Evolutionary conservation across 2,797 vertebrate genomes (phyloP), one percentile per base, ranked within the genome.

Genomic region (Oreochromis grahami): DNA sequence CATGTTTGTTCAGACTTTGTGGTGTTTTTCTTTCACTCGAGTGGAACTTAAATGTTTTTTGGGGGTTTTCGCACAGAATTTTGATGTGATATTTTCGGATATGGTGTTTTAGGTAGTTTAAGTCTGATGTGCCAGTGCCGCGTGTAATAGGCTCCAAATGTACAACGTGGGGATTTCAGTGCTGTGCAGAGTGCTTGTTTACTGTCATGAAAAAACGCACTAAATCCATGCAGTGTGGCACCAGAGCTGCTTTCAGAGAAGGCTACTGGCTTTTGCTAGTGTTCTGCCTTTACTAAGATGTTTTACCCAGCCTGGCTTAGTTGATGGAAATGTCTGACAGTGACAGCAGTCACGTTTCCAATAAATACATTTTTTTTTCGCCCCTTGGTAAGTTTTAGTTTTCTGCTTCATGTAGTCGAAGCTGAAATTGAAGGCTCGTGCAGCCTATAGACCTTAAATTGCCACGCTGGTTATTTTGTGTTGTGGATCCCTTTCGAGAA

Each of bases 251-350:
- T 87, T 53, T 72, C 81, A 68, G 82, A 24, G 56, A 19, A 72
- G 68, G 41, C 15, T 12, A 10, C 45, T 58, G 21, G n/a, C 41
- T 60, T 53, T 63, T 65, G 63, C 32, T 79, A 34, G 55, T 53
- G 63, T 50, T 70, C 79, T 82, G 85, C 85, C 76, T 55, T 86
- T 81, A 84, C 90, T 74, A 72, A 88, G 78, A 85, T 72, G 82
- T 76, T 74, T 77, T 72, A 76, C 70, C 76, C 53, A 8, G 38
- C 38, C 55, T 63, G 45, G 34, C 4, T 29, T 78, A 74, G 34
- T n/a, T 81, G 48, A 79, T n/a, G 11, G 24, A 81, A 50, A 81
- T 77, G 70, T 24, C 24, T 50, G 36, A 21, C 65, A 41, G 5
- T 9, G 6, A 7, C 48, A 24, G 14, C 45, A 45, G 48, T 50